phyloP scores from a whole-genome alignment of 2,888 invertebrate genomes.

The Ferdinandea cuprea region DNA sequence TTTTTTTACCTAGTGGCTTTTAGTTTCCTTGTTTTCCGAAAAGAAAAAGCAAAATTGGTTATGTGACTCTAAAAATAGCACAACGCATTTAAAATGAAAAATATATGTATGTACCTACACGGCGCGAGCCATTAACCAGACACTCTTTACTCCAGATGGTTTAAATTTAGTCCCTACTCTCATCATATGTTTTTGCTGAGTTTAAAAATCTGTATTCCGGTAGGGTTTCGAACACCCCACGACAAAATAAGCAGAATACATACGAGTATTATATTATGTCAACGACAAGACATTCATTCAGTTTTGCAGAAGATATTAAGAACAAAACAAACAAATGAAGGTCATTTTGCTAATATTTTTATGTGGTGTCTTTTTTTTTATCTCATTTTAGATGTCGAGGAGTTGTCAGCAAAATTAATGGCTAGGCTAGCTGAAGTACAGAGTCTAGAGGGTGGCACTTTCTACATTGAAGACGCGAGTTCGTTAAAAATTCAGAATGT shows the following conservation, averaged over 20 bases:
- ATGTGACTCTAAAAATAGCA: constrained; percentile 54
- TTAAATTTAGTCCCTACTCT: constrained; percentile 56
- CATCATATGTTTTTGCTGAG: not conserved
- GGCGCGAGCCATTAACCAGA: constrained; percentile 66
- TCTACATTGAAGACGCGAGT: constrained; percentile 83
- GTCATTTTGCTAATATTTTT: constrained; percentile 54
- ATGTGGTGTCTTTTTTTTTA: constrained; percentile 51
- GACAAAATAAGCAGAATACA: constrained; percentile 57
- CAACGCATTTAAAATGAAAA: constrained; percentile 51
- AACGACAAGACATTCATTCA: constrained; percentile 56
- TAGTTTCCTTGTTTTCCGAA: constrained; percentile 44
- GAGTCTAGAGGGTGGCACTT: constrained; percentile 82
- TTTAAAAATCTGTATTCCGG: constrained; percentile 12
- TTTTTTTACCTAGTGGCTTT: constrained; percentile 60
- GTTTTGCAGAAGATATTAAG: constrained; percentile 49
- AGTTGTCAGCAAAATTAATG: constrained; percentile 83
- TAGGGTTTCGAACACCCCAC: constrained; percentile 28
- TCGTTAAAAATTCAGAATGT: constrained; percentile 80
- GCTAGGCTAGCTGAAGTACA: constrained; percentile 83
- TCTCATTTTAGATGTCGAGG: constrained; percentile 82
- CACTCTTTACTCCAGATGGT: constrained; percentile 68
- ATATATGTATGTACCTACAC: constrained; percentile 51
- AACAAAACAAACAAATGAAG: constrained; percentile 33
- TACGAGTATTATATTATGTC: constrained; percentile 67
- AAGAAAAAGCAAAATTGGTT: constrained; percentile 52